Base-by-base conservation (phyloP, 1,140 invertebrate genomes). In the Neodiprion lecontei region DNA sequence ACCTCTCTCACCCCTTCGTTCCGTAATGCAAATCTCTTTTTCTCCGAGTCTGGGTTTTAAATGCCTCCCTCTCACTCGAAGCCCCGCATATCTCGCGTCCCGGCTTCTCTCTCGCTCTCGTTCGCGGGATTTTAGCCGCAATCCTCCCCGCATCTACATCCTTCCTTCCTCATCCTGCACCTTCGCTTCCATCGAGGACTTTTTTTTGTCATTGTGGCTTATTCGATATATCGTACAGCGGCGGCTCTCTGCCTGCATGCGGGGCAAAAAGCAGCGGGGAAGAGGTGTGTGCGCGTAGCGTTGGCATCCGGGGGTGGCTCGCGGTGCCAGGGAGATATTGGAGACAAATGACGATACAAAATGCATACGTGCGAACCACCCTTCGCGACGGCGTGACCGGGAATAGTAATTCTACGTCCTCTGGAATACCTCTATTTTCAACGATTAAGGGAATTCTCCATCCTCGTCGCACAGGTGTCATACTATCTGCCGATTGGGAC, bases 261-360 rank as follows among this genome's bases (percentile, higher is more conserved):
- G 73, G 71, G 75, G 74, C 76, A 72, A 76, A 79, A 76, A 75
- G 75, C 71, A 71, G 73, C 77, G 67, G 75, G 78, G 77, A 76
- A 67, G 76, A 67, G 75, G 73, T 65, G 76, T 75, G 74, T 70
- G 73, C 77, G 76, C 75, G 75, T 72, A 73, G 75, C 70, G 76
- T 75, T 76, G 79, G 78, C 78, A 80, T 77, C 79, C 80, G 80
- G 80, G 78, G 65, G 76, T 73, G 73, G 75, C 68, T 74, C 75
- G 76, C 78, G 78, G 78, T 81, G 76, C 79, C 80, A 81, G 81
- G 77, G 79, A 85, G 86, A 88, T 87, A 88, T 87, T 85, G 82
- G 86, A 88, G 87, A 88, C 87, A 88, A 88, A 88, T 88, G 86
- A 87, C 84, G 78, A 84, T 78, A 84, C 83, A 87, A 88, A 88